phyloP scores from a whole-genome alignment of 2,113 vertebrate species.

The Megatriorchis doriae region DNA sequence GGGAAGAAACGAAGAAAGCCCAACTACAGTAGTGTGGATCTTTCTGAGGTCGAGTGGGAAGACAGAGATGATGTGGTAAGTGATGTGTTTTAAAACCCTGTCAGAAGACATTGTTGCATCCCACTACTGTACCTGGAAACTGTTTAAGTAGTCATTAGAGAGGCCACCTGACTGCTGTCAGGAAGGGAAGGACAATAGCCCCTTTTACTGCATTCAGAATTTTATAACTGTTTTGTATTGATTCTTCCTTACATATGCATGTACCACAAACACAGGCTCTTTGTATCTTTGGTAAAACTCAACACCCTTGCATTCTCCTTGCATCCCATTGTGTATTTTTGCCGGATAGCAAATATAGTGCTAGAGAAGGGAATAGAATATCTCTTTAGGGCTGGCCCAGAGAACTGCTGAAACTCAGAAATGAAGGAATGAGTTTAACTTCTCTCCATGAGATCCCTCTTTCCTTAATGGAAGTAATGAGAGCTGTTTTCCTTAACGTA shows the following conservation, averaged over 20 bases:
- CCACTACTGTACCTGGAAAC: neutral
- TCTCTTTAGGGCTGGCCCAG: neutral
- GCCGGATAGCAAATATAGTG: neutral
- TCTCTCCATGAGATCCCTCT: neutral
- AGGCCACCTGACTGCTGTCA: neutral
- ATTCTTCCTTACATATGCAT: neutral
- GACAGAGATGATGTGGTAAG: slow-evolving; percentile 93
- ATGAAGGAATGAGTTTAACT: neutral
- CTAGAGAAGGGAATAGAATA: neutral
- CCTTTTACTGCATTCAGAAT: neutral
- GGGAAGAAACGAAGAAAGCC: slow-evolving; percentile 93
- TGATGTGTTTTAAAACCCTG: neutral
- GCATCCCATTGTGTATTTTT: neutral
- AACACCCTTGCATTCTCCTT: neutral
- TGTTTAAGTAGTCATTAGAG: neutral
- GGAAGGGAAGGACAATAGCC: neutral
- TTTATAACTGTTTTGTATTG: neutral
- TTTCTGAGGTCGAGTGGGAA: slow-evolving; percentile 98
- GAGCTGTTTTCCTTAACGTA: neutral
- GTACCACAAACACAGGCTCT: neutral
- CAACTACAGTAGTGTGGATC: slow-evolving; percentile 95
- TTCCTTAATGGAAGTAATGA: neutral
- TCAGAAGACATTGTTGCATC: neutral
- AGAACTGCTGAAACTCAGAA: neutral
- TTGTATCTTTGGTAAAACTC: neutral